Base-by-base conservation (phyloP, 2,113 vertebrate species). In the Cephalopholis sonnerati region DNA sequence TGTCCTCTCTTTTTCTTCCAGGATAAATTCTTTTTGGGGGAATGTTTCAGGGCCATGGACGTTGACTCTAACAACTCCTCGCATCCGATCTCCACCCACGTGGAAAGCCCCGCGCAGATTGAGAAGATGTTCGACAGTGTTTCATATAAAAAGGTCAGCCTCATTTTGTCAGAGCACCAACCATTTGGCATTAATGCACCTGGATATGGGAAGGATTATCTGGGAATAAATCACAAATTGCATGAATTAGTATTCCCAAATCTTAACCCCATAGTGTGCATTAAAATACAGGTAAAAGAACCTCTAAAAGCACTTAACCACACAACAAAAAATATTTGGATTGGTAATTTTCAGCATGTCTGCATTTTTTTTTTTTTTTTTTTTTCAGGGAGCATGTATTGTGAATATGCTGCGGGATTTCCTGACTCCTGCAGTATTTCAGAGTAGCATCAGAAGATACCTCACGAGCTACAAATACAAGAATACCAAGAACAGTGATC, bases 371-470 rank as follows among this genome's bases (percentile, higher is more conserved):
- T 85, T 79, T 48, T 81, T n/a, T n/a, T n/a, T n/a, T n/a, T n/a
- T n/a, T n/a, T n/a, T n/a, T n/a, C n/a, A 99, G 97, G 97, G 97
- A 18, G 96, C 97, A 10, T 98, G 97, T 81, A 95, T 98, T 94
- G 88, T 98, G 71, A 96, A 97, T 82, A 99, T 99, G 98, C 91
- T 98, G 70, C 94, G 95, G 55, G 96, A 98, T 74, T 98, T 97
- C 86, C 90, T 99, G 74, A 93, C 93, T 69, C 94, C 95, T 0
- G 95, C 96, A 24, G 90, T 83, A 1, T 99, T 99, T 89, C 96
- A 97, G 93, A 91, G 93, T 10, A 96, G 97, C 9, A 96, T 98
- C 53, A 83, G 97, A 20, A 92, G 92, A 16, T 98, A 98, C 91
- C 95, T 99, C 29, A 96, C 91, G 55, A 95, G 94, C 48, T 96